Percentiles rank a stretch among this genome's conserved stretches.
phyloP scores from a whole-genome alignment of 2,888 invertebrate genomes.

The Schizaphis graminum region DNA sequence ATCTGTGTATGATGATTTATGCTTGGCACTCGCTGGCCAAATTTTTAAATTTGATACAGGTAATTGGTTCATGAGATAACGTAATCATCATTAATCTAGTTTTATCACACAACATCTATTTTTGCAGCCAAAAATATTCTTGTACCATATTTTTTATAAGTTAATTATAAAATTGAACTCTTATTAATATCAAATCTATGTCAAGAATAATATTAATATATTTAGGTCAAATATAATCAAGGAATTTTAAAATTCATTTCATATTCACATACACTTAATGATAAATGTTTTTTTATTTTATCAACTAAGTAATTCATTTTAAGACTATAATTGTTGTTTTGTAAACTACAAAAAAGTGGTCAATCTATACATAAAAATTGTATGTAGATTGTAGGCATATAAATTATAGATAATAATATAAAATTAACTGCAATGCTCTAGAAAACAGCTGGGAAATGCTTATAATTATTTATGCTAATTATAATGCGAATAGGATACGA shows the following conservation, averaged over 20 bases:
- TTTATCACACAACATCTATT: neutral
- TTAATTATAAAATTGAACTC: neutral
- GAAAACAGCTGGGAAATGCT: neutral
- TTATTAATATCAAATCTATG: neutral
- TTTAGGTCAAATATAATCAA: neutral
- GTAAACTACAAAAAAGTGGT: neutral
- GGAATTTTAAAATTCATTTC: neutral
- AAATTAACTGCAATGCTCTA: neutral
- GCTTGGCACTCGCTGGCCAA: neutral
- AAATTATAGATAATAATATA: neutral
- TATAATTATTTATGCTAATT: neutral
- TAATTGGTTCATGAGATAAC: neutral
- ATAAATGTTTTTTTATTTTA: neutral
- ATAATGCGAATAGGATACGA: neutral
- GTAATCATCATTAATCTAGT: neutral
- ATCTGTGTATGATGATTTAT: neutral
- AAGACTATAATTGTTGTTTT: neutral
- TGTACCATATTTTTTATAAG: neutral
- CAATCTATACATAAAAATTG: neutral
- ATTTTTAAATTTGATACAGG: neutral
- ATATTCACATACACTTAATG: neutral
- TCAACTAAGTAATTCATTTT: neutral
- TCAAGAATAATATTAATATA: neutral
- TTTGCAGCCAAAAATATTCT: neutral
- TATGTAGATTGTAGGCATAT: neutral